These are phyloP conservation scores for Vimba vimba DNA, from an alignment of 2,113 vertebrate genomes.

Conservation along the genomic window DNA sequence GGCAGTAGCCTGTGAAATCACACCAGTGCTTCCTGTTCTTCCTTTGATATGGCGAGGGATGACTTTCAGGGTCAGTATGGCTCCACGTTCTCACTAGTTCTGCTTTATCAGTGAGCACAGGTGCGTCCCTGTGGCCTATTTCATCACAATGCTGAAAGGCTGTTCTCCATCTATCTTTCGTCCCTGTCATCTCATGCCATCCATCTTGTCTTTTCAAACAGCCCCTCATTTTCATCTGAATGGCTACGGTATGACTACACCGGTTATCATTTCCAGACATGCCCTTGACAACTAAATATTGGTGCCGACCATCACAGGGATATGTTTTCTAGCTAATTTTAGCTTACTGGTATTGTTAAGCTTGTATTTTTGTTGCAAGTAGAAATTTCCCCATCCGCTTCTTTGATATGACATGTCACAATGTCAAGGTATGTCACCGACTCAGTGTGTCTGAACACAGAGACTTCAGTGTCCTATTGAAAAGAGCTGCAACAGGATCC, in stretches of 20 bases:
- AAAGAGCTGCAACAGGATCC: slow-evolving; percentile 34
- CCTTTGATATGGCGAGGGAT: neutral
- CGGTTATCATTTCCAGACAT: slow-evolving; percentile 24
- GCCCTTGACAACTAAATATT: neutral
- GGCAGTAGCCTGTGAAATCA: neutral
- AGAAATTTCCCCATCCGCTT: neutral
- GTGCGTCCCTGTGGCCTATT: slow-evolving; percentile 35
- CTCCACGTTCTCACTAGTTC: neutral
- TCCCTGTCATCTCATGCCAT: slow-evolving; percentile 4
- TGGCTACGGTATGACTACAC: slow-evolving; percentile 10
- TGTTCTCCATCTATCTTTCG: slow-evolving; percentile 29
- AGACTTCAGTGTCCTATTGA: slow-evolving; percentile 12
- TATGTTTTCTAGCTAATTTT: neutral
- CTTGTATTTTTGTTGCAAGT: neutral
- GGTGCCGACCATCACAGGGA: neutral
- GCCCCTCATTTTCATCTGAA: slow-evolving; percentile 49
- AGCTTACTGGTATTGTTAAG: neutral
- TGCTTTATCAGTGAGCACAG: slow-evolving; percentile 47
- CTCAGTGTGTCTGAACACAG: neutral
- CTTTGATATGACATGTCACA: slow-evolving; percentile 12
- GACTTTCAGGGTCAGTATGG: neutral
- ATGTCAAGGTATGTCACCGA: slow-evolving; percentile 11
- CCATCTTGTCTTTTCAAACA: neutral
- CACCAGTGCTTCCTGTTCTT: neutral
- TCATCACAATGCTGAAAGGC: slow-evolving; percentile 40